phyloP scores from a whole-genome alignment of 2,888 invertebrate species.

The Tholera decimalis region DNA sequence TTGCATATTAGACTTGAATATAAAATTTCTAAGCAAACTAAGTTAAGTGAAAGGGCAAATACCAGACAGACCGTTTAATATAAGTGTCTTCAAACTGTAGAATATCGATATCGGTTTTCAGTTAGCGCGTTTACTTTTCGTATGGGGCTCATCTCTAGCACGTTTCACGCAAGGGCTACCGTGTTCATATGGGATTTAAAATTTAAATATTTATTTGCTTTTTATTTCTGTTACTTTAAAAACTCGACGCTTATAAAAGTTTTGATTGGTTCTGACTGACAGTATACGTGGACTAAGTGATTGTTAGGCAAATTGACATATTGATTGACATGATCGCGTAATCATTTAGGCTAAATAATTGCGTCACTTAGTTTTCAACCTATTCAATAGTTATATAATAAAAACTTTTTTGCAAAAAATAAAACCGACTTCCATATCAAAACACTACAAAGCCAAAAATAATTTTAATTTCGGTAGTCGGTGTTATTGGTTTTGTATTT shows the following conservation, averaged over 20 bases:
- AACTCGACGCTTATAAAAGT: constrained; percentile 60
- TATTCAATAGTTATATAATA: constrained; percentile 15
- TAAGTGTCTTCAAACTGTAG: constrained; percentile 33
- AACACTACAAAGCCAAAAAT: too few species aligned
- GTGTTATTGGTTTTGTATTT: too few species aligned
- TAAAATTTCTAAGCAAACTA: constrained; percentile 32
- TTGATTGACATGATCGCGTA: constrained; percentile 33
- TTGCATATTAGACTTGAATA: constrained; percentile 1
- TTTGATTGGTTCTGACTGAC: constrained; percentile 34
- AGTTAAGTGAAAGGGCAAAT: constrained; percentile 26
- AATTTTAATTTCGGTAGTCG: too few species aligned
- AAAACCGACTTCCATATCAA: too few species aligned
- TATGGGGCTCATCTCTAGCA: constrained; percentile 31
- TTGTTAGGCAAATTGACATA: constrained; percentile 21
- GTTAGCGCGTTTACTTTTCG: constrained; percentile 42
- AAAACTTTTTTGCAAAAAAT: too few species aligned
- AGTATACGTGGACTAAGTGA: constrained; percentile 9
- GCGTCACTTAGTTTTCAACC: not conserved
- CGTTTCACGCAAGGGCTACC: constrained; percentile 59
- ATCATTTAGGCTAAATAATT: constrained; percentile 7
- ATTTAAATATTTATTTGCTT: constrained; percentile 16
- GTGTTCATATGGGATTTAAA: constrained; percentile 51
- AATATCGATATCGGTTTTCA: constrained; percentile 55
- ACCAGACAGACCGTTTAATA: constrained; percentile 20
- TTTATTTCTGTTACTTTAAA: constrained; percentile 55